These are phyloP conservation scores for Drosophila merina DNA, from an alignment of 2,888 invertebrate species.

Conservation along the genomic window DNA sequence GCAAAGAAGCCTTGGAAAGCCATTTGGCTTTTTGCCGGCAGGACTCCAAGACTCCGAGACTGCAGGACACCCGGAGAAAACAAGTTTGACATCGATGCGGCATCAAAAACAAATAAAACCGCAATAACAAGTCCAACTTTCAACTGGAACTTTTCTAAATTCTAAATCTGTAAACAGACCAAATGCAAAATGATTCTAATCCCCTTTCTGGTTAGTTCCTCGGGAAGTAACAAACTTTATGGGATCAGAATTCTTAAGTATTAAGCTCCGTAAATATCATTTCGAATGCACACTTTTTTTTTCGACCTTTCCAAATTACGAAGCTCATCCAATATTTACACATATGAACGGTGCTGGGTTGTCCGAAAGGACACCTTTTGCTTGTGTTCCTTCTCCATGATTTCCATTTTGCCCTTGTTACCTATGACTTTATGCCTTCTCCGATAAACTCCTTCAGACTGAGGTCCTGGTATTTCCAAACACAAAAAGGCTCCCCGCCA, in stretches of 20 bases:
- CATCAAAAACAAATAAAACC: conserved; percentile 40
- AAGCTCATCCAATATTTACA: conserved; percentile 1
- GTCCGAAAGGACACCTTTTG: conserved; percentile 6
- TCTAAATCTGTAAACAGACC: conserved; percentile 17
- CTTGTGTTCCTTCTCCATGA: conserved; percentile 12
- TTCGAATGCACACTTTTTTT: not conserved
- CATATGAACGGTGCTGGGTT: conserved; percentile 2
- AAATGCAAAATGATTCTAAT: conserved; percentile 20
- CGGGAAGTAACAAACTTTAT: not conserved
- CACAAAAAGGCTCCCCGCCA: conserved; percentile 34
- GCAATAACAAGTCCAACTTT: conserved; percentile 43
- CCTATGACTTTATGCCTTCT: conserved; percentile 23
- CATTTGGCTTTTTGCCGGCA: conserved; percentile 28
- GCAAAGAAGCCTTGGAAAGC: conserved; percentile 13
- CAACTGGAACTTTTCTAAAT: conserved; percentile 12
- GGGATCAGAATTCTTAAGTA: not conserved
- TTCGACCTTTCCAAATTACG: conserved; percentile 7
- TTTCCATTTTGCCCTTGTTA: conserved; percentile 24
- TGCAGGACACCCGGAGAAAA: conserved; percentile 31
- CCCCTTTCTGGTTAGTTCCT: not conserved
- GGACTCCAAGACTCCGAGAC: not conserved
- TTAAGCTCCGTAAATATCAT: not conserved
- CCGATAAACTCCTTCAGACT: conserved; percentile 35
- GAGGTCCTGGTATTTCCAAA: conserved; percentile 25
- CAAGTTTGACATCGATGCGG: conserved; percentile 49